These are phyloP conservation scores for Cyaniris semiargus DNA, from an alignment of 2,888 invertebrate species.

Conservation along the genomic window DNA sequence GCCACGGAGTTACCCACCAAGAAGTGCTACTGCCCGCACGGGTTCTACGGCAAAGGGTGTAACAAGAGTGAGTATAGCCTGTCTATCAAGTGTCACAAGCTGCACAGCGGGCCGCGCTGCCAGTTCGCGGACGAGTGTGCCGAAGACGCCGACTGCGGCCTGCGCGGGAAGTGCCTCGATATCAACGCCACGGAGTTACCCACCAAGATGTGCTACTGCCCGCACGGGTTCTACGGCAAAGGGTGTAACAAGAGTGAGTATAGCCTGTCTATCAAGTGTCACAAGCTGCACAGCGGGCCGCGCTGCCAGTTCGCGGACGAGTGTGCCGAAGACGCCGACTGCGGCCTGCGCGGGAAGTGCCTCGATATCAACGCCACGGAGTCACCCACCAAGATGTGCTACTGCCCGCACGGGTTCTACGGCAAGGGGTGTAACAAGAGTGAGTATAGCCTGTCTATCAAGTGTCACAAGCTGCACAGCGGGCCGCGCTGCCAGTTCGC, in stretches of 20 bases:
- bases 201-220: conserved; percentile 92
- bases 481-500: conserved; percentile 92
- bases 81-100: conserved; percentile 89
- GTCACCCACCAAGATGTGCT: conserved; percentile 91
- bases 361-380: conserved; percentile 89
- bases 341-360: conserved; percentile 92
- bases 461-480: conserved; percentile 89
- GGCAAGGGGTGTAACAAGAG: conserved; percentile 92
- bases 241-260: too few species aligned
- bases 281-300: conserved; percentile 88
- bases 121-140: conserved; percentile 94
- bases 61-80: too few species aligned
- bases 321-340: conserved; percentile 91
- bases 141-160: conserved; percentile 91
- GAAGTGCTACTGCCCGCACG: conserved; percentile 94
- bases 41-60: conserved; percentile 94
- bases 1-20: conserved; percentile 90
- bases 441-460: conserved; percentile 79
- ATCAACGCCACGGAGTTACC: conserved; percentile 90
- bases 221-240: conserved; percentile 92
- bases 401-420: conserved; percentile 93
- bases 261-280: too few species aligned
- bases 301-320: conserved; percentile 95
- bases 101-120: conserved; percentile 90
- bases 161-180: conserved; percentile 91